Base-by-base conservation (phyloP, 2,888 invertebrate species). In the Argyresthia goedartella region DNA sequence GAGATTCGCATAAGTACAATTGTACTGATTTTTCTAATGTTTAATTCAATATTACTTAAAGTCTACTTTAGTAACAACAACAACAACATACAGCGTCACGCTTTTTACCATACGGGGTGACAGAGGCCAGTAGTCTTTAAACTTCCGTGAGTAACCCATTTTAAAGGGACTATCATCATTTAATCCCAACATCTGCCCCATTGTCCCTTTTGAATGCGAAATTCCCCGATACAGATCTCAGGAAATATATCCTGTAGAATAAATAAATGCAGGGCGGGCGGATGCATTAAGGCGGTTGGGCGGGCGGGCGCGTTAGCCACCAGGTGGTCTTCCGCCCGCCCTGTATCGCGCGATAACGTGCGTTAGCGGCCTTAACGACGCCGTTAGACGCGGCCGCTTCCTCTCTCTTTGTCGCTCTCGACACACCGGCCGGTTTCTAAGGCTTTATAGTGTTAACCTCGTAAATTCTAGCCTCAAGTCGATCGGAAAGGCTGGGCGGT, bases 251-350 rank as follows among this genome's bases (percentile, higher is more conserved):
- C 79, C 66, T 65, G 75, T 59, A 13, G 63, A 75, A 80, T 82
- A 84, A 85, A 84, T 81, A 84, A 81, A 78, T 81, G 54, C 52
- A 69, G 74, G 75, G 66, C 67, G 76, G 77, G 74, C 82, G 84
- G 82, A 82, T 76, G 81, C 80, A 81, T 82, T 81, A 84, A 77
- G 80, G 77, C 73, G 73, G 77, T 71, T 69, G 74, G 75, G 66
- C 67, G 77, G 80, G 77, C 74, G 73, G 77, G 71, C 69, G 74
- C 73, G 25, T 25, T 25, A 25, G 66, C 67, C 66, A 35, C 76
- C 50, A 50, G 55, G 55, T 52, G 55, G 54, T 48, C 53, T 52
- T 50, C 53, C 52, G 53, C 52, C 73, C 71, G 70, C 72, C 74
- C 72, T 72, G 76, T 74, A 82, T 81, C 81, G 74, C 77, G 55